Conservation (phyloP, 2,888 invertebrate genomes). For the Erebia ligea region DNA sequence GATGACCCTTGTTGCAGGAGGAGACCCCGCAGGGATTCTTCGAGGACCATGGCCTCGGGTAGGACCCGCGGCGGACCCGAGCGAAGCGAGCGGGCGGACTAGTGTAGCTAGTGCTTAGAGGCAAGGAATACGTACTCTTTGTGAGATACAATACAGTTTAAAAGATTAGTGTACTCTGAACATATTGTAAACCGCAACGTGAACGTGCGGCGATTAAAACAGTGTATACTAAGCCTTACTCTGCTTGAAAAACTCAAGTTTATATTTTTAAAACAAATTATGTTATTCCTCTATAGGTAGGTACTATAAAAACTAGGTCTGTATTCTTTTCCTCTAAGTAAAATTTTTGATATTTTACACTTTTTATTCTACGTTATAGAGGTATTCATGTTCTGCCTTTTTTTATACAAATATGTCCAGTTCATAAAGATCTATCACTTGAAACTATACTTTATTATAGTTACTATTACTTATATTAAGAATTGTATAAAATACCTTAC, state of each 20-base stretch:
- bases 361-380: constrained; percentile 29
- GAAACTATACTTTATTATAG: background rate
- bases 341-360: constrained; percentile 21
- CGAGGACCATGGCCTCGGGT: constrained; percentile 99
- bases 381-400: background rate
- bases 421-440: constrained; percentile 4
- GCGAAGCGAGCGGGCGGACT: background rate
- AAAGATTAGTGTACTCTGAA: background rate
- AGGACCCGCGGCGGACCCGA: constrained; percentile 56
- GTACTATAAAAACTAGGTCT: background rate
- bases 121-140: constrained; percentile 10
- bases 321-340: constrained; percentile 30
- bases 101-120: constrained; percentile 8
- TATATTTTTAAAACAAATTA: background rate
- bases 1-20: constrained; percentile 92
- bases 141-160: background rate
- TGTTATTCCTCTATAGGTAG: background rate
- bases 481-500: background rate
- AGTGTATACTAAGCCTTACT: background rate
- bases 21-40: constrained; percentile 99
- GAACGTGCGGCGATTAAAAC: background rate
- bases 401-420: constrained; percentile 5
- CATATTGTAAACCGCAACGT: background rate
- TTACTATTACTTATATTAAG: background rate
- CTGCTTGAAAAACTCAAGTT: background rate